These are phyloP conservation scores for Hylaea fasciaria DNA, from an alignment of 2,888 invertebrate species.

Conservation along the genomic window DNA sequence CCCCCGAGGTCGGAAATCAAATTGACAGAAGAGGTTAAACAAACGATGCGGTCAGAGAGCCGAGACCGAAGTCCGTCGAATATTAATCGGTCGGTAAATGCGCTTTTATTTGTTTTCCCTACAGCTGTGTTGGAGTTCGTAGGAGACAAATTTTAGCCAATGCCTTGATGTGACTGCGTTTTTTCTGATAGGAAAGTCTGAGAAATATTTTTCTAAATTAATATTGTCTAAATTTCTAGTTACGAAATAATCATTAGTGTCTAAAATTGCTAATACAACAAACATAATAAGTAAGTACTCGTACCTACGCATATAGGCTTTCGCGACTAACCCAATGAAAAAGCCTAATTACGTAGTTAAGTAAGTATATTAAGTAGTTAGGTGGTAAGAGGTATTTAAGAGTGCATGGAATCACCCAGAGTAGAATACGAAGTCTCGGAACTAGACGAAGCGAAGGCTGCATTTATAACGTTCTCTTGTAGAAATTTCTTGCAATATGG, in stretches of 20 bases:
- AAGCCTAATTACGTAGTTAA: too few relatives aligned
- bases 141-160: conserved; percentile 49
- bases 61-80: conserved; percentile 74
- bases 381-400: too few relatives aligned
- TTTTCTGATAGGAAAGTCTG: neutral
- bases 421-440: conserved; percentile 23
- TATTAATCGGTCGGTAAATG: conserved; percentile 81
- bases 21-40: conserved; percentile 85
- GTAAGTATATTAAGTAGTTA: too few relatives aligned
- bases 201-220: too few relatives aligned
- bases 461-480: conserved; percentile 61
- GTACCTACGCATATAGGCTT: too few relatives aligned
- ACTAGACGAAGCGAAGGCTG: conserved; percentile 50
- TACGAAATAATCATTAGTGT: too few relatives aligned
- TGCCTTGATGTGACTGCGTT: conserved; percentile 22
- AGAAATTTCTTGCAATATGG: conserved; percentile 68
- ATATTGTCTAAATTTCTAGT: too few relatives aligned
- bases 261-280: too few relatives aligned
- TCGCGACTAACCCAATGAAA: too few relatives aligned
- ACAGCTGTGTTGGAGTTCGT: conserved; percentile 51
- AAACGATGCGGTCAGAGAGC: conserved; percentile 81
- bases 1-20: conserved; percentile 82
- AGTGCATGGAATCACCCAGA: neutral
- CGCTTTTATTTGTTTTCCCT: conserved; percentile 80
- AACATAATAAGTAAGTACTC: too few relatives aligned